Base-by-base conservation (phyloP, 2,797 vertebrate species). In the Hephaestus fuliginosus region DNA sequence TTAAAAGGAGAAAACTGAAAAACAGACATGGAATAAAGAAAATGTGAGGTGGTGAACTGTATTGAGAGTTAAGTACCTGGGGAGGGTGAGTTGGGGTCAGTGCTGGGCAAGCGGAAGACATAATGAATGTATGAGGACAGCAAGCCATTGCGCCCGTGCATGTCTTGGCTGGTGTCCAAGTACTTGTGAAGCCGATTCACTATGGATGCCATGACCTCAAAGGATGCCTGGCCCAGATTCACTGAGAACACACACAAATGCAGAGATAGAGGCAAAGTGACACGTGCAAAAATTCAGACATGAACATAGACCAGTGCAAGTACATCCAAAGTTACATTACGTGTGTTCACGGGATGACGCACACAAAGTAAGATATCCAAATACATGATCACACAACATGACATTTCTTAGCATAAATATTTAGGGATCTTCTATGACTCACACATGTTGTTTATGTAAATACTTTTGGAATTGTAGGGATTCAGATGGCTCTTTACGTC, bases 161-260 rank as follows among this genome's bases (percentile, higher is more conserved):
- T 97, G 92, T 99, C 98, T 87, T 99, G 98, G 91, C 95, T 99
- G 84, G 96, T 97, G 92, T 99, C 98, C 91, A 99, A 88, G 92
- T 97, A 99, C 93, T 97, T 99, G 72, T 99, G 98, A 58, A 99
- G 97, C 66, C 98, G 97, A 91, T 99, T 99, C 81, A 99, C 97
- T 82, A 99, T 96, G 3, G 98, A 98, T 5, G 98, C 97, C 97
- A 99, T 99, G 0, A 98, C 97, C 92, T 99, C 98, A 51, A 99
- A 99, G 53, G 98, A 98, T 1, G 97, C 97, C 90, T 99, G 98
- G 79, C 98, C 98, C 71, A 99, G 95, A 92, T 99, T 99, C 76
- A 99, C 98, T 99, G 53, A 44, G 84, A 20, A 80, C 28, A 81
- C 30, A 84, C 0, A 58, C 49, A 55, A 18, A 55, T 1, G 41